phyloP scores from a whole-genome alignment of 2,797 vertebrate genomes.

The Clarias pachynema region DNA sequence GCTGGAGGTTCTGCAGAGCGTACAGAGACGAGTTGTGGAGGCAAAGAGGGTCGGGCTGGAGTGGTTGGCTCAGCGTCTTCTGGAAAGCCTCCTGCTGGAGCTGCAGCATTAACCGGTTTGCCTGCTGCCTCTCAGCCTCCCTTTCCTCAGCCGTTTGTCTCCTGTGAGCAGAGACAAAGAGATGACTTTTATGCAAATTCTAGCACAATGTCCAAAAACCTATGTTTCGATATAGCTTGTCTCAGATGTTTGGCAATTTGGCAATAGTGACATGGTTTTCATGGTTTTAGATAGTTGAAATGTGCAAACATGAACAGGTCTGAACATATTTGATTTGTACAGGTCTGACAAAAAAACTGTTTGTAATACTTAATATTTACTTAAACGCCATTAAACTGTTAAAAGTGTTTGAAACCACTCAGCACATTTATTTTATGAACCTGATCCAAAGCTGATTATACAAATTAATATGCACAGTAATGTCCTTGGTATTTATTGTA shows the following conservation, averaged over 20 bases:
- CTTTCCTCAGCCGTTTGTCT: slow-evolving; percentile 97
- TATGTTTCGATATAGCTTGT: neutral
- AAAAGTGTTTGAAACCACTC: neutral
- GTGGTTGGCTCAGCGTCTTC: slow-evolving; percentile 88
- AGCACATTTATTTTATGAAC: neutral
- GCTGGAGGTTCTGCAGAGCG: slow-evolving; percentile 97
- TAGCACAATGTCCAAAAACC: neutral
- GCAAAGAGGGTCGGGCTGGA: slow-evolving; percentile 94
- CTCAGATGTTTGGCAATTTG: neutral
- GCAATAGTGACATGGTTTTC: neutral
- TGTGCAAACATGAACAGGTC: neutral
- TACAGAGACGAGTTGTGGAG: slow-evolving; percentile 98
- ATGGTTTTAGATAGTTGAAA: neutral
- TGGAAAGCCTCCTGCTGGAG: slow-evolving; percentile 96
- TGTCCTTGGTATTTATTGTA: neutral
- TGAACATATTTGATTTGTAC: neutral
- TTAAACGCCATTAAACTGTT: neutral
- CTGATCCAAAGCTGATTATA: neutral
- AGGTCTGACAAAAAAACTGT: neutral
- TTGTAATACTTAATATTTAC: neutral
- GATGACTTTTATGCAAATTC: slow-evolving; percentile 24
- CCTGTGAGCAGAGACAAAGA: slow-evolving; percentile 70
- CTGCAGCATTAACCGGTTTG: slow-evolving; percentile 94
- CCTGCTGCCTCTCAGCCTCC: slow-evolving; percentile 94
- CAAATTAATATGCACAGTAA: neutral